Base-by-base conservation (phyloP, 2,888 invertebrate species). In the Erebia ligea region DNA sequence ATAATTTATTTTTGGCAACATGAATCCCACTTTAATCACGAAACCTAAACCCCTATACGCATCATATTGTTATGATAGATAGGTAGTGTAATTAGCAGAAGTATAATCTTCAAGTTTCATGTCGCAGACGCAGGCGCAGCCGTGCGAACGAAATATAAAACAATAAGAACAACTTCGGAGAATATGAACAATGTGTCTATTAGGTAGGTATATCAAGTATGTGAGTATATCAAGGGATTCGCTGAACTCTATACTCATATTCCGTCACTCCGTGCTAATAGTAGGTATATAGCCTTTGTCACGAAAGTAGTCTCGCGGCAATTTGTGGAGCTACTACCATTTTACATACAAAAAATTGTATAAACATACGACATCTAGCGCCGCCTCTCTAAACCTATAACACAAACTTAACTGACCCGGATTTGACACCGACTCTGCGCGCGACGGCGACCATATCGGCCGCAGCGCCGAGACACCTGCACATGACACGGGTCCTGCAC, bases 31-130 rank as follows among this genome's bases (percentile, higher is more conserved):
- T 34, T 34, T 6, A 34, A 34, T 50, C 15, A 4, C 5, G n/a
- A 50, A 50, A 50, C 13, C 13, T 50, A 34, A 34, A 34, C 6
- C n/a, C 48, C 13, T 50, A 5, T 13, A 50, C 4, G 15, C 15
- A 48, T 50, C n/a, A n/a, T 8, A 9, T n/a, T 9, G 17, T 8
- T 52, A n/a, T 9, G 9, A n/a, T 52, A 52, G 50, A 6, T n/a
- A n/a, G 5, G 6, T n/a, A n/a, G 52, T 8, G 52, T n/a, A 34
- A 34, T 45, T 45, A 45, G 52, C 17, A 52, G 52, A 52, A 9
- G n/a, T 17, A 52, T 52, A 52, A 52, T 52, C 52, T 52, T 52
- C 52, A n/a, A 52, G 52, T 52, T 52, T 52, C 52, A 17, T 10
- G 54, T 54, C 54, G 1, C 52, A 5, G n/a, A 1, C 52, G 17